Base-by-base conservation (phyloP, 2,888 invertebrate genomes). In the Agriopis leucophaearia region DNA sequence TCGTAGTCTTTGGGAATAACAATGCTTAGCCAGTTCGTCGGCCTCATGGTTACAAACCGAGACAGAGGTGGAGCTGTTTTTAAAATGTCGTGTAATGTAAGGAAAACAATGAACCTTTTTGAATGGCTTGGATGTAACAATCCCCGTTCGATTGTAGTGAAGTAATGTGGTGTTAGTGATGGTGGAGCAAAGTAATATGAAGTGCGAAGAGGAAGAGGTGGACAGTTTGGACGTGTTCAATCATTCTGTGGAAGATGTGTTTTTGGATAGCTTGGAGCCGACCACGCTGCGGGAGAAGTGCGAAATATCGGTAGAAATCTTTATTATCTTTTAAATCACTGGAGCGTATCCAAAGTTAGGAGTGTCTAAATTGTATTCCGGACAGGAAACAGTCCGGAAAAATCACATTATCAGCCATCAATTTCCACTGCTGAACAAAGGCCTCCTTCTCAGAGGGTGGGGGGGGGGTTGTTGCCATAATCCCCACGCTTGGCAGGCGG, bases 1-100 rank as follows among this genome's bases (percentile, higher is more conserved):
- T 82, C 76, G 86, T 87, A 85, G 89, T 87, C 88, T 90, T 89
- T 87, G 86, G 88, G 90, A 91, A 91, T 91, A 90, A 89, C 87
- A 90, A 91, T 92, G 88, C 80, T 81, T 62, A 64, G 69, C 78
- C 82, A 89, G 93, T 92, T 94, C 93, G 90, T 84, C 87, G 90
- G 86, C 92, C 92, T 75, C 87, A 73, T 86, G 85, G 78, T 84
- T 86, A 89, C 80, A 76, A 74, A 88, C 85, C 89, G 88, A 82
- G 81, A 87, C 89, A 83, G 75, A 76, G 80, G 79, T 81, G 55
- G 18, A 58, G 81, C 80, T 81, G 80, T 80, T 83, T 85, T 82
- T 83, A 77, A 86, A 84, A 82, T 85, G 83, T 83, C 84, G 82
- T 80, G 83, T 83, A 81, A 78, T 79, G 79, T 80, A 74, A 79